These are phyloP conservation scores for Phrixothrix hirtus DNA, from an alignment of 2,888 invertebrate genomes.

Conservation along the genomic window DNA sequence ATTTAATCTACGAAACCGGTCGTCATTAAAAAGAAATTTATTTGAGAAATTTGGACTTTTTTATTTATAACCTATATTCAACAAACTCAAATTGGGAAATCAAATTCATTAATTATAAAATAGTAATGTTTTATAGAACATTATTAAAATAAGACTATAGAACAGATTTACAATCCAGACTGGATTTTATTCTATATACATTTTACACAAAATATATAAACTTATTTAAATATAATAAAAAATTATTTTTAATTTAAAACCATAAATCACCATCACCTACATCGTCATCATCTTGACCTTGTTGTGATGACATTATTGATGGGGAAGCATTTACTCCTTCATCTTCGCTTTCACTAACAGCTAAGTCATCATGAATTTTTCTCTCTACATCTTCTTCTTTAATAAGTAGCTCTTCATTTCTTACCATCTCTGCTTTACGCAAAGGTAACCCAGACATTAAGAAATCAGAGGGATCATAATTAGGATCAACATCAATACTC, in stretches of 20 bases:
- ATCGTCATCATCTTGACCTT: conserved; percentile 56
- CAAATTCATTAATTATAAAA: too few relatives aligned
- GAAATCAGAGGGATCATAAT: conserved; percentile 87
- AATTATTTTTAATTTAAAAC: conserved; percentile 55
- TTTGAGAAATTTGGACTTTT: too few relatives aligned
- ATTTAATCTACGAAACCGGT: too few relatives aligned
- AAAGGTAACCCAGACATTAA: conserved; percentile 62
- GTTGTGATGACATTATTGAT: conserved; percentile 36
- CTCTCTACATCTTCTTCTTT: conserved; percentile 53
- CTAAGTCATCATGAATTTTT: conserved; percentile 74
- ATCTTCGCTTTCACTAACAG: conserved; percentile 78
- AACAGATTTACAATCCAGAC: conserved; percentile 16
- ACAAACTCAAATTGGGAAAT: too few relatives aligned
- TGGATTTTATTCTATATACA: not conserved
- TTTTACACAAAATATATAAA: not conserved
- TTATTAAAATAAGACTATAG: too few relatives aligned
- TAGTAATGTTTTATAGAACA: too few relatives aligned
- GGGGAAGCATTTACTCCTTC: conserved; percentile 49
- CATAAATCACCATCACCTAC: conserved; percentile 63
- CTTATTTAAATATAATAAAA: too few relatives aligned
- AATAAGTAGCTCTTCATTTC: conserved; percentile 38
- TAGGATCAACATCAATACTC: conserved; percentile 76
- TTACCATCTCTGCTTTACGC: conserved; percentile 38
- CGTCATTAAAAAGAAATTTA: too few relatives aligned
- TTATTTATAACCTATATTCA: too few relatives aligned